These are phyloP conservation scores for Chouioia cunea DNA, from an alignment of 2,888 invertebrate genomes.

Conservation along the genomic window DNA sequence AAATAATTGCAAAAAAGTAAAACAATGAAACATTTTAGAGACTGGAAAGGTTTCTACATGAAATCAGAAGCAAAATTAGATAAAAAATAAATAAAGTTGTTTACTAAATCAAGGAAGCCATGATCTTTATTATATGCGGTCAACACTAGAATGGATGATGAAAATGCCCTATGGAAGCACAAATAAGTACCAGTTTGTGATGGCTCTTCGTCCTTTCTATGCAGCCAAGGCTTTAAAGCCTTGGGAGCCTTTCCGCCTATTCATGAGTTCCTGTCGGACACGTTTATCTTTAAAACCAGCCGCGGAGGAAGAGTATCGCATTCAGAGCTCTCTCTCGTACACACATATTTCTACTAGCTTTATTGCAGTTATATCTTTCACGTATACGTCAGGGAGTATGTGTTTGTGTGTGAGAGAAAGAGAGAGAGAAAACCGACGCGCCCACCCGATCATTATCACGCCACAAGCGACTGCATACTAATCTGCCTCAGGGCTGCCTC, in stretches of 20 bases:
- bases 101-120: no score
- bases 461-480: constrained; percentile 56
- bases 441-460: constrained; percentile 43
- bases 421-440: constrained; percentile 12
- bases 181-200: no score
- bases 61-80: no score
- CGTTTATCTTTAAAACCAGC: constrained; percentile 61
- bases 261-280: constrained; percentile 62
- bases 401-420: neutral
- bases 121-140: no score
- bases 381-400: no score
- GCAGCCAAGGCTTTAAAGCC: neutral
- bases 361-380: no score
- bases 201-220: neutral
- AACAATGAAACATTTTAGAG: no score
- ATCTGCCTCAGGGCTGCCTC: constrained; percentile 60
- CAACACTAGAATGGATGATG: no score
- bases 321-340: constrained; percentile 29
- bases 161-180: no score
- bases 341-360: constrained; percentile 42
- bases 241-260: constrained; percentile 39
- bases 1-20: no score
- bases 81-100: no score
- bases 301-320: constrained; percentile 5
- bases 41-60: no score